These are phyloP conservation scores for Actenoides hombroni DNA, from an alignment of 2,113 vertebrate species.

Conservation along the genomic window DNA sequence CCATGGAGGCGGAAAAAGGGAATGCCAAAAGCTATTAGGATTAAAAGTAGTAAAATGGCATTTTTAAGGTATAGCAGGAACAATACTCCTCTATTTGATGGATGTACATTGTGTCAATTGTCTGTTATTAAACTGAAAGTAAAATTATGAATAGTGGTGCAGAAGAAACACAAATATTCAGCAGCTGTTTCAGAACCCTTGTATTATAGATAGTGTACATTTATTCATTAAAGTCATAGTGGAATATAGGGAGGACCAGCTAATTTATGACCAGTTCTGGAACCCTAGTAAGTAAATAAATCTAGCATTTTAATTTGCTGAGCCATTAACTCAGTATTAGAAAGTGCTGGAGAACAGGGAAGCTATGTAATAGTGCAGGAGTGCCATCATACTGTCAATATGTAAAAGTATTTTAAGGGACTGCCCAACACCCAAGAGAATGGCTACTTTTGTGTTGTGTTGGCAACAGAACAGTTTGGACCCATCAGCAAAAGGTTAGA, in stretches of 20 bases:
- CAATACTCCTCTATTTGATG: background rate
- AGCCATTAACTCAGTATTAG: background rate
- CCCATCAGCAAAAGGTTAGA: slow-evolving; percentile 35
- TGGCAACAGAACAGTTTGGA: slow-evolving; percentile 38
- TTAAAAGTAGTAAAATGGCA: background rate
- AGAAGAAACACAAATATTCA: background rate
- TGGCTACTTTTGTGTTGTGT: background rate
- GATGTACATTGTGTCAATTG: background rate
- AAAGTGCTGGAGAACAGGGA: background rate
- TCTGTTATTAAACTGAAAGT: background rate
- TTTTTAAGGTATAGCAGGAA: background rate
- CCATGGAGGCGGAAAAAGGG: background rate
- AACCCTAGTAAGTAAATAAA: background rate
- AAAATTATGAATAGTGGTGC: background rate
- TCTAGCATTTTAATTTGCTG: background rate
- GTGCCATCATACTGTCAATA: background rate
- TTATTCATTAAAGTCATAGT: background rate
- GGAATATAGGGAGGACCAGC: background rate
- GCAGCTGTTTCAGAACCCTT: background rate
- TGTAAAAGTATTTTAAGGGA: background rate
- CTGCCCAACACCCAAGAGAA: background rate
- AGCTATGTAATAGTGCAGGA: background rate
- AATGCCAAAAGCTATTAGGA: background rate
- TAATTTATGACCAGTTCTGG: background rate
- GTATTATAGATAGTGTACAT: background rate